Evolutionary conservation across 2,888 invertebrate species (phyloP).

Genomic region (Heterodera filipjevi): DNA sequence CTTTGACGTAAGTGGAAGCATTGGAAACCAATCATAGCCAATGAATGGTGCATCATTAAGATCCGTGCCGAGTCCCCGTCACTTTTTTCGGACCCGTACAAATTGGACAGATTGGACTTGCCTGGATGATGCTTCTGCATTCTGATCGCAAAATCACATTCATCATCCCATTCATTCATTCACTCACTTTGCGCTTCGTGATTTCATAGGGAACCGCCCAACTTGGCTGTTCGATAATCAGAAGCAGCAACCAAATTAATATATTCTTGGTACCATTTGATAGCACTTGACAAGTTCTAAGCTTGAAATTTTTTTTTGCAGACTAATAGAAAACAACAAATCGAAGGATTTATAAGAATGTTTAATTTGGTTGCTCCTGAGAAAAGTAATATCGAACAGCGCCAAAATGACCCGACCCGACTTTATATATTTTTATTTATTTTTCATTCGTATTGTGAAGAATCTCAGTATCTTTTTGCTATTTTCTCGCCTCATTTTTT

Average conservation of each 20-base stretch:
- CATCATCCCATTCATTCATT: neutral
- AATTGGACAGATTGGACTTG: constrained; percentile 57
- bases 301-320: too few relatives aligned
- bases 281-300: too few relatives aligned
- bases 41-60: constrained; percentile 3
- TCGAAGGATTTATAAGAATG: too few relatives aligned
- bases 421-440: neutral
- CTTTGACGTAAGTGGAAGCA: constrained; percentile 39
- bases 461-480: neutral
- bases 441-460: constrained; percentile 3
- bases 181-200: neutral
- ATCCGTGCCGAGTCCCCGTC: constrained; percentile 53
- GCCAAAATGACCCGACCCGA: too few relatives aligned
- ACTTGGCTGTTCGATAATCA: too few relatives aligned
- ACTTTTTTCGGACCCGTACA: constrained; percentile 59
- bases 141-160: neutral
- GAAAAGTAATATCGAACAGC: too few relatives aligned
- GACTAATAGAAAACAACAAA: too few relatives aligned
- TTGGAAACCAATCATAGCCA: neutral
- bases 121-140: too few relatives aligned
- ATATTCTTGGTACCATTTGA: too few relatives aligned
- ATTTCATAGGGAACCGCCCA: too few relatives aligned
- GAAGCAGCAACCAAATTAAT: too few relatives aligned
- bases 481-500: neutral
- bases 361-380: too few relatives aligned